These are phyloP conservation scores for Amazona vittata DNA, from an alignment of 2,113 vertebrate genomes.

Conservation along the genomic window DNA sequence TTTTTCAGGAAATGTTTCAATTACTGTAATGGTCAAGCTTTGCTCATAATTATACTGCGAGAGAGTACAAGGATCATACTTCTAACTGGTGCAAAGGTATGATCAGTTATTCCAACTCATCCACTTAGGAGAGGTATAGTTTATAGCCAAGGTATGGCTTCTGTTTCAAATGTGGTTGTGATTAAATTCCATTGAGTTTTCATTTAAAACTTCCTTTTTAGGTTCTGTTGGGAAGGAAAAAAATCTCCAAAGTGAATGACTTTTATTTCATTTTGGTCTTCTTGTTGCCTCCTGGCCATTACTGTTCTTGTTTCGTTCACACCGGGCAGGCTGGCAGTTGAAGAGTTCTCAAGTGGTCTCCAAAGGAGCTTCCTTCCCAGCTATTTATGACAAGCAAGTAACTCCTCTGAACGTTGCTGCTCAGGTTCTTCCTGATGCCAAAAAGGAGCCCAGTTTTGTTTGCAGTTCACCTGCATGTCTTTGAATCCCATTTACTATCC, in stretches of 20 bases:
- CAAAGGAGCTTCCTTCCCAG: background rate
- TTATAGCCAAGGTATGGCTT: background rate
- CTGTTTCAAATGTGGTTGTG: background rate
- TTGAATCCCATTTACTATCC: too few species aligned
- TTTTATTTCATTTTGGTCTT: background rate
- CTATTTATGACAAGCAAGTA: background rate
- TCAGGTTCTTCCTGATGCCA: background rate
- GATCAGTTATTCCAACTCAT: background rate
- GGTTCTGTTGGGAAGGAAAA: background rate
- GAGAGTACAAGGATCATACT: background rate
- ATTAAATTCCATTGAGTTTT: background rate
- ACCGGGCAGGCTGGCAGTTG: background rate
- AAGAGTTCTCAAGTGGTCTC: background rate
- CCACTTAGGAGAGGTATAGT: background rate
- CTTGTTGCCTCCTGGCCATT: rapidly evolving
- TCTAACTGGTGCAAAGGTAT: rapidly evolving
- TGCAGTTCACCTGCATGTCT: rapidly evolving
- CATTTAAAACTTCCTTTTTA: background rate
- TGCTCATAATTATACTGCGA: rapidly evolving
- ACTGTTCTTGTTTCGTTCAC: background rate
- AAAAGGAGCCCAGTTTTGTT: background rate
- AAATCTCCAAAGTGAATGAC: background rate
- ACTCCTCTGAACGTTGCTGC: background rate
- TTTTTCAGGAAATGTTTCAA: background rate
- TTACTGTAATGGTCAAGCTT: background rate